These are phyloP conservation scores for Pheosia tremula DNA, from an alignment of 2,888 invertebrate genomes.

Conservation along the genomic window DNA sequence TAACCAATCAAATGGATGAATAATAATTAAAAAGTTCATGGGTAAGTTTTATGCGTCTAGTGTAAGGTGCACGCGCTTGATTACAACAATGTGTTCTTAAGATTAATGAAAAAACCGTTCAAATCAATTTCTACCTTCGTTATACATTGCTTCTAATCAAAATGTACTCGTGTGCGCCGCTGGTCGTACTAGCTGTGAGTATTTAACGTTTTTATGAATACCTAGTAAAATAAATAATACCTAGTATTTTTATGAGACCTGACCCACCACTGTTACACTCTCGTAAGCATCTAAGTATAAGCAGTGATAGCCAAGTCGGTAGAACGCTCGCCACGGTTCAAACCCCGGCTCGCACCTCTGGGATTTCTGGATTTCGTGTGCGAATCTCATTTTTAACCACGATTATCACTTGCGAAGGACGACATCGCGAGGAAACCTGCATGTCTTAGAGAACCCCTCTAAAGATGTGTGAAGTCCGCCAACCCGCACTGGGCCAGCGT, in stretches of 20 bases:
- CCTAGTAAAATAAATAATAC: constrained; percentile 7
- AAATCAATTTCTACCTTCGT: constrained; percentile 26
- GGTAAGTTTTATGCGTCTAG: background rate
- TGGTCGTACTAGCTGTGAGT: constrained; percentile 32
- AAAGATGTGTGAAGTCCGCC: too few species aligned
- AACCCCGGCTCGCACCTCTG: too few species aligned
- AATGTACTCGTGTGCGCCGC: constrained; percentile 33
- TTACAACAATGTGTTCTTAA: constrained; percentile 6
- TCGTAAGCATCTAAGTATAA: too few species aligned
- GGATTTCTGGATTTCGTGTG: too few species aligned
- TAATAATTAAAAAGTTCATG: background rate
- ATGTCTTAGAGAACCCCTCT: too few species aligned
- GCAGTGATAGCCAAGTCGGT: too few species aligned
- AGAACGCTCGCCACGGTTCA: too few species aligned
- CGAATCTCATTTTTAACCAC: too few species aligned
- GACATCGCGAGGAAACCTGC: too few species aligned
- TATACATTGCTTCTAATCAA: constrained; percentile 32
- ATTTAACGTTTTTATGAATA: background rate
- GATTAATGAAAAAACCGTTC: constrained; percentile 30
- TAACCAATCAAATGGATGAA: background rate
- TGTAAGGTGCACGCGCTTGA: background rate
- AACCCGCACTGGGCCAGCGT: too few species aligned
- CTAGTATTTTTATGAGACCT: constrained; percentile 1
- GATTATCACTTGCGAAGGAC: too few species aligned
- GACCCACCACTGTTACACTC: too few species aligned